Percentiles rank a stretch among this genome's conserved stretches.
Conservation (phyloP, 2,797 vertebrate genomes). For the Phylloscopus collybita region DNA sequence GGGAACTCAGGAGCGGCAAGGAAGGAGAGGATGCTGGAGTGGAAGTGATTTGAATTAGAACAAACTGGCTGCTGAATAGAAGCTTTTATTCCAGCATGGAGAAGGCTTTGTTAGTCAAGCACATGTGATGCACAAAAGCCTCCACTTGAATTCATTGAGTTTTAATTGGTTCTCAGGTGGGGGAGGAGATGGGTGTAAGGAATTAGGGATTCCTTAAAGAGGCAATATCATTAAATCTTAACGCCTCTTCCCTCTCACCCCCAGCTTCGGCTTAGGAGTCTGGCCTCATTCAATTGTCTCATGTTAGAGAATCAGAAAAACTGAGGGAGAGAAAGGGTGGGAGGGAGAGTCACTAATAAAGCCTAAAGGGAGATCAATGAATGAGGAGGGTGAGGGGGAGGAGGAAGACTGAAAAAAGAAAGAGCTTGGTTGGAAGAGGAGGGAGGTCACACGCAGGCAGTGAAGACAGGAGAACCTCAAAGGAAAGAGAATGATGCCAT, state of each 20-base stretch:
- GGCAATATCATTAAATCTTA: conserved; percentile 72
- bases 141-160: conserved; percentile 83
- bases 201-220: conserved; percentile 82
- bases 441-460: conserved; percentile 35
- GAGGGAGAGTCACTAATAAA: conserved; percentile 63
- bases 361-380: conserved; percentile 52
- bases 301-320: conserved; percentile 55
- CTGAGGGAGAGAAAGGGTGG: conserved; percentile 53
- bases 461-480: conserved; percentile 56
- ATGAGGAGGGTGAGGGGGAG: conserved; percentile 38
- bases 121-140: conserved; percentile 84
- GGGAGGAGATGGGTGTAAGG: conserved; percentile 79
- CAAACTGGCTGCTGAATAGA: conserved; percentile 80
- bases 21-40: conserved; percentile 75
- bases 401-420: neutral
- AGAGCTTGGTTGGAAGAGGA: conserved; percentile 25
- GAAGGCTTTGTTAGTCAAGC: conserved; percentile 82
- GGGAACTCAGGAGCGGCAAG: conserved; percentile 72
- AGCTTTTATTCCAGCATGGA: conserved; percentile 82
- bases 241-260: conserved; percentile 53
- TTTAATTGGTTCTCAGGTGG: conserved; percentile 86
- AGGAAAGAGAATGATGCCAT: conserved; percentile 42
- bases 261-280: conserved; percentile 46
- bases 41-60: conserved; percentile 80
- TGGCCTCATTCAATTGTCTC: conserved; percentile 56